phyloP scores from a whole-genome alignment of 2,888 invertebrate genomes.

The Eristalinus aeneus region DNA sequence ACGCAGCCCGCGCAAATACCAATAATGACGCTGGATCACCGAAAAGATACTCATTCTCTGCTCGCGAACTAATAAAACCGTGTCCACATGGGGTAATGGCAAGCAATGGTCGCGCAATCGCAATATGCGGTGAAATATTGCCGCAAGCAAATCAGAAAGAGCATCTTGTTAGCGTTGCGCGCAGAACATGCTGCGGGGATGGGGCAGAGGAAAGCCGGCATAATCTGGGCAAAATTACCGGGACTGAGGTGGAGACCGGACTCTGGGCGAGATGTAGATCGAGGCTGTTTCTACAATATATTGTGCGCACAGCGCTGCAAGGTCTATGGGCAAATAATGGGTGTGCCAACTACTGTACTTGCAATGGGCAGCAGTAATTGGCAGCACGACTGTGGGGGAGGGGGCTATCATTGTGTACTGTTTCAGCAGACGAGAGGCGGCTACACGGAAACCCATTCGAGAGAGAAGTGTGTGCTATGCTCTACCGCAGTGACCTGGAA shows the following conservation, averaged over 20 bases:
- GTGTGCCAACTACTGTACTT: background rate
- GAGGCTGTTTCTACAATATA: background rate
- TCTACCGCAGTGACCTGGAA: background rate
- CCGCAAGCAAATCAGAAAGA: background rate
- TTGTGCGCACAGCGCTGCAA: background rate
- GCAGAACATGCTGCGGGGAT: background rate
- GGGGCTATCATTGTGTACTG: background rate
- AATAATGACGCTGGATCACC: background rate
- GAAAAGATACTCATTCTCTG: background rate
- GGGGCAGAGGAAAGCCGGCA: background rate
- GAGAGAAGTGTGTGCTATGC: background rate
- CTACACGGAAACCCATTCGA: background rate
- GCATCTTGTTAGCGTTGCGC: background rate
- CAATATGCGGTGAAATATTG: background rate
- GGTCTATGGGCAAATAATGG: background rate
- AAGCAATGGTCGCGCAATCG: background rate
- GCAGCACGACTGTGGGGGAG: background rate
- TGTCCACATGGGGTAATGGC: background rate
- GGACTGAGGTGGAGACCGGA: background rate
- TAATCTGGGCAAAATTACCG: background rate
- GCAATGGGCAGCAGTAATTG: background rate
- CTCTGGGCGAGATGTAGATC: background rate
- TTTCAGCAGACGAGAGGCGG: background rate
- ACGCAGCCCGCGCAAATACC: background rate
- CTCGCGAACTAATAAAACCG: background rate